Evolutionary conservation across 2,113 vertebrate genomes (phyloP), one percentile per base, ranked within the genome.

Genomic region (Rhynchopsitta pachyrhyncha): DNA sequence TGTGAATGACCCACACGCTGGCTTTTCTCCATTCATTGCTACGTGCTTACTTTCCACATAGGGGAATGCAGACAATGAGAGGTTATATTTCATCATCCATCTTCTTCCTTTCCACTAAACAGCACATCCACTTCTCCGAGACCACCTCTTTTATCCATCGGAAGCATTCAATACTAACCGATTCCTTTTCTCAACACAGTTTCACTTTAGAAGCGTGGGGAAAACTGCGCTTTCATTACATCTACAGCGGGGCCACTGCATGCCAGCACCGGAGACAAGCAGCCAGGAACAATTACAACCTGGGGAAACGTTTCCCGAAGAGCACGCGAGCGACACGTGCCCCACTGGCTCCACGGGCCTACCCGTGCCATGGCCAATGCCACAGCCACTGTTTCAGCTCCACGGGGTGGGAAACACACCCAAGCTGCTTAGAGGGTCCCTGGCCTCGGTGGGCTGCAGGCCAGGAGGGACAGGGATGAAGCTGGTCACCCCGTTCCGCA

Each of bases 211-310:
- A 81, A 82, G 76, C 62, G 47, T 16, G 1, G 18, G 37, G 27
- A 13, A 95, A 69, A 50, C 17, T 2, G 23, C 4, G 1, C 35
- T 84, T 76, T 42, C 47, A 8, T 57, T 42, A 37, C 35, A 85
- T 92, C 73, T 68, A 62, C 66, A 86, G 44, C 14, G 11, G 17
- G 60, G 49, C 74, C 82, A 9, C 70, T 14, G 50, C 41, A 20
- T 0, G 57, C 71, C 85, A 95, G 53, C 59, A 14, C 22, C 28
- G 1, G 76, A 70, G 93, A 92, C 47, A 46, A 73, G 78, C 44
- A 88, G 88, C 70, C 93, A 12, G 59, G n/a, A 82, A 18, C 35
- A 74, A 62, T 53, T 86, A 84, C 73, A 93, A 88, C 85, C 83
- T 63, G 39, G 25, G 88, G 69, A 86, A 76, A 31, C 2, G 17